A percentile compares a stretch with the other conserved stretches of the same genome.
Evolutionary conservation across 53 echinoderm and acorn worm species (phyloP).

Genomic region (Zoroaster sp.): DNA sequence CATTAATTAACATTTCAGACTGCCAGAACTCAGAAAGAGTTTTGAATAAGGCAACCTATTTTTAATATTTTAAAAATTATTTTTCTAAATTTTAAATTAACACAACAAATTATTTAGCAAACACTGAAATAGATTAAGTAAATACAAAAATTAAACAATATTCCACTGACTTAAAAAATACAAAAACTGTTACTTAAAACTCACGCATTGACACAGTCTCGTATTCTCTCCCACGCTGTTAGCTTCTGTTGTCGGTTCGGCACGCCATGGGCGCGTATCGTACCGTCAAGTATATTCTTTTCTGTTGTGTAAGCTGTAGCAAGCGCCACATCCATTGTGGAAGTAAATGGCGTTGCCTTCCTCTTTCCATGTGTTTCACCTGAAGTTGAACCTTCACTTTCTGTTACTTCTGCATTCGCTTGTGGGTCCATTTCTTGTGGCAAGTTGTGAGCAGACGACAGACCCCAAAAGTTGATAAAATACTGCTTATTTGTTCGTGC

Average conservation of each 20-base stretch:
- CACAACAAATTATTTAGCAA: too few species aligned
- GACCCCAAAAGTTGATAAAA: conserved; percentile 22
- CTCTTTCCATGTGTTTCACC: background rate
- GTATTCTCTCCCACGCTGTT: conserved; percentile 32
- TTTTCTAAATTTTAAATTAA: too few species aligned
- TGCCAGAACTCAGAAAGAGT: too few species aligned
- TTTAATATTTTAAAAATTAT: too few species aligned
- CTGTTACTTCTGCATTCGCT: background rate
- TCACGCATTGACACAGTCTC: conserved; percentile 53
- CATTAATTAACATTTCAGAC: too few species aligned
- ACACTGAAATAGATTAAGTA: too few species aligned
- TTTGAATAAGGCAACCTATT: too few species aligned
- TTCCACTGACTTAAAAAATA: too few species aligned
- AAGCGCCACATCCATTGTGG: conserved; percentile 53
- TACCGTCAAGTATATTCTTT: conserved; percentile 36
- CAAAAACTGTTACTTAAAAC: too few species aligned
- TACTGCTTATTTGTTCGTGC: conserved; percentile 34
- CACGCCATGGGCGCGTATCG: conserved; percentile 17
- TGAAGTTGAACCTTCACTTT: background rate
- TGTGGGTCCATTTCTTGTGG: background rate
- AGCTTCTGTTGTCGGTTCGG: conserved; percentile 37
- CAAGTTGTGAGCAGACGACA: conserved; percentile 44
- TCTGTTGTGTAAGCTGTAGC: conserved; percentile 42
- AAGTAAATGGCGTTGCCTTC: conserved; percentile 40
- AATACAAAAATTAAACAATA: too few species aligned